Evolutionary conservation across 2,888 invertebrate species (phyloP).

Genomic region (Oligia latruncula): DNA sequence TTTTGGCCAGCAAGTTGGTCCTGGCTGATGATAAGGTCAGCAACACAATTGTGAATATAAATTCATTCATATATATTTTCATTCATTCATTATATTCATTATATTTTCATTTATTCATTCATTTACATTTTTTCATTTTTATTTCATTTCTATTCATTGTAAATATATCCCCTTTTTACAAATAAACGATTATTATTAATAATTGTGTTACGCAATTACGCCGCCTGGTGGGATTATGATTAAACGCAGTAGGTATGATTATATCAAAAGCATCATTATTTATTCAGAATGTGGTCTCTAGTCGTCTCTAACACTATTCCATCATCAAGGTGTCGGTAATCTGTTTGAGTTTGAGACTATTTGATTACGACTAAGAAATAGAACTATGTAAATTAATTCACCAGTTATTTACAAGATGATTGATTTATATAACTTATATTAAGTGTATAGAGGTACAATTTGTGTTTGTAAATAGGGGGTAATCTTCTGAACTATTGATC

Average conservation of each 20-base stretch:
- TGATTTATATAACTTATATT: background rate
- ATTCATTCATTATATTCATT: no score
- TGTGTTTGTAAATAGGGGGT: background rate
- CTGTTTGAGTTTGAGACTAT: conserved; percentile 25
- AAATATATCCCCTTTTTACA: no score
- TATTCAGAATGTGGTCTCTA: conserved; percentile 30
- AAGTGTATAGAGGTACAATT: background rate
- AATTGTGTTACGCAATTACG: background rate
- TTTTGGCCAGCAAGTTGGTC: no score
- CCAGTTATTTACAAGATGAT: conserved; percentile 33
- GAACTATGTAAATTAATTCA: conserved; percentile 37
- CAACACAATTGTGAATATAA: no score
- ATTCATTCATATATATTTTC: no score
- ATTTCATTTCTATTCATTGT: no score
- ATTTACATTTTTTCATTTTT: no score
- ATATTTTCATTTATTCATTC: no score
- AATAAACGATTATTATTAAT: no score
- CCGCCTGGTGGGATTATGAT: background rate
- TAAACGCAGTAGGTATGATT: conserved; percentile 4
- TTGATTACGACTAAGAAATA: conserved; percentile 33
- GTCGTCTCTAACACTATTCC: conserved; percentile 30
- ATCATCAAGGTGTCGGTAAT: conserved; percentile 38
- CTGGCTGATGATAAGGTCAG: no score
- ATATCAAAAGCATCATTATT: conserved; percentile 17
- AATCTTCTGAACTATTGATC: background rate